phyloP scores from a whole-genome alignment of 2,888 invertebrate genomes.

The Acrobasis consociella region DNA sequence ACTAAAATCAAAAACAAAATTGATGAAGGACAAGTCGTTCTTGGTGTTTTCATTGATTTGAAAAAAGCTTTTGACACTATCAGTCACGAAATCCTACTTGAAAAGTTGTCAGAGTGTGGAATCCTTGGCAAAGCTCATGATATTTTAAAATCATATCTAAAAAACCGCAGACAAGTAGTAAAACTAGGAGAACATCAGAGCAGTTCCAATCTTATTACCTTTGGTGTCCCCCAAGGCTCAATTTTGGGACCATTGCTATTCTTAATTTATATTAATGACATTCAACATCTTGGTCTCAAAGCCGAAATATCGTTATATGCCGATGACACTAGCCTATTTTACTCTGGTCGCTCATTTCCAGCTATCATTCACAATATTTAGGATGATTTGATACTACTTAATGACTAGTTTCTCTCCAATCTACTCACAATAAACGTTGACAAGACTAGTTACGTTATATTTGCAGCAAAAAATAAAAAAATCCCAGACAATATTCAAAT shows the following conservation, averaged over 20 bases:
- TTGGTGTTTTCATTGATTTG: too few relatives aligned
- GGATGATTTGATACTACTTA: too few relatives aligned
- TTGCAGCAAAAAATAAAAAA: not conserved
- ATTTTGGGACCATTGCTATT: not conserved
- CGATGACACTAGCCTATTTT: not conserved
- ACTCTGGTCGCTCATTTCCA: conserved; percentile 8
- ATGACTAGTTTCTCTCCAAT: too few relatives aligned
- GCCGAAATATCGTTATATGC: not conserved
- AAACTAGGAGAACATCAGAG: not conserved
- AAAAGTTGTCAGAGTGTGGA: not conserved
- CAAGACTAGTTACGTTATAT: too few relatives aligned
- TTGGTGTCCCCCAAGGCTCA: not conserved
- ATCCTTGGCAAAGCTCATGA: not conserved
- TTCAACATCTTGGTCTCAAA: not conserved
- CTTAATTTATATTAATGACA: not conserved
- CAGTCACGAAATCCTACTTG: too few relatives aligned
- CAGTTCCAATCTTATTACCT: not conserved
- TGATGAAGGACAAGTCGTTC: too few relatives aligned
- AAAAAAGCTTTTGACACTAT: too few relatives aligned
- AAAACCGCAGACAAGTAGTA: not conserved
- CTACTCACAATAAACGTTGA: too few relatives aligned
- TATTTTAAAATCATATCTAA: not conserved
- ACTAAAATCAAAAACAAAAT: too few relatives aligned
- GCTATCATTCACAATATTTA: conserved; percentile 13
- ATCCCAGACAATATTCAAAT: conserved; percentile 8